Base-by-base conservation (phyloP, 2,888 invertebrate genomes). In the Ecdyonurus torrentis region DNA sequence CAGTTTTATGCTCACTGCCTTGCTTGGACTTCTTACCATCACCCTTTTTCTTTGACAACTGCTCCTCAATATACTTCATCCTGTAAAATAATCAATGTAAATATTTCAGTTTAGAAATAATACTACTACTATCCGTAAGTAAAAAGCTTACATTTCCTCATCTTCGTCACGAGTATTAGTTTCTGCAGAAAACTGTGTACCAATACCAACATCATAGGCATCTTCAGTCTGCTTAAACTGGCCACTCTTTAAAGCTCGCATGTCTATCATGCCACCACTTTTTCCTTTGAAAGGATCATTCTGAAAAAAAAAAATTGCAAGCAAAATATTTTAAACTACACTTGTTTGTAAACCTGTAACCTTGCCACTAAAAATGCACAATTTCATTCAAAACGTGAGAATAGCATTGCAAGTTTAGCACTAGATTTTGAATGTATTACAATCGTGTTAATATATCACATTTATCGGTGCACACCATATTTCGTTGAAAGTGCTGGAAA, bases 81-180 rank as follows among this genome's bases (percentile, higher is more conserved):
- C 84, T 84, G n/a, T n/a, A n/a, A n/a, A n/a, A n/a, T n/a, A n/a
- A n/a, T n/a, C n/a, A n/a, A 25, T 62, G 23, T 23, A 23, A 10
- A 55, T 19, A 59, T 59, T 15, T 15, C 20, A 55, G 5, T 7
- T 55, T 5, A 7, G 10, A n/a, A 55, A 10, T 55, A 37, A 37
- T 37, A 37, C 5, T 37, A 37, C 15, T 10, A 10, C 15, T 37
- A 37, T 15, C 37, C 15, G 37, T 5, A 37, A 10, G 5, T 37
- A 37, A 10, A 37, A 76, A 63, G 79, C 81, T 72, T 79, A 89
- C 97, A 98, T 98, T 78, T 98, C 97, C 72, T 96, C 95, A 75
- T 98, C 98, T 79, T 98, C 98, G 73, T 98, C 98, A 25, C 97
- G 81, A 74, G 95, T 90, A 74, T 98, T 98, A 0, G 97, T 98